Conservation (phyloP, 2,888 invertebrate genomes). For the Syrphus vitripennis region DNA sequence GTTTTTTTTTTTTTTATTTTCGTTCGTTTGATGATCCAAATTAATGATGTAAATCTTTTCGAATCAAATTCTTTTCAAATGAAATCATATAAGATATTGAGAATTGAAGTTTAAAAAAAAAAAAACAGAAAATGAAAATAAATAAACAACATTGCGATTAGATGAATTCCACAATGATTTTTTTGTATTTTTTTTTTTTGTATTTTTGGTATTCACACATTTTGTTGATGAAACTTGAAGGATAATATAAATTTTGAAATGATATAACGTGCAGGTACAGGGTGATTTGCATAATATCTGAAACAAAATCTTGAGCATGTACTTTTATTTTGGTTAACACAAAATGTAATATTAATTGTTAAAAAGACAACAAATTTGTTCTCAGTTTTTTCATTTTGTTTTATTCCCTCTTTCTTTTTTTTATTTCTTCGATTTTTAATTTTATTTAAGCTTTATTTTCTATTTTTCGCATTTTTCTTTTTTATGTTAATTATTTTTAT, state of each 20-base stretch:
- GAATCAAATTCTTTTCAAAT: conserved; percentile 21
- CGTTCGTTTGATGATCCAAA: conserved; percentile 17
- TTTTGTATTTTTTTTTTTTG: background rate
- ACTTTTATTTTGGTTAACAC: no score
- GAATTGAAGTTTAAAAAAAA: background rate
- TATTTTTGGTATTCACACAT: background rate
- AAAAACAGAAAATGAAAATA: background rate
- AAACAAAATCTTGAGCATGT: no score
- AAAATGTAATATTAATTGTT: no score
- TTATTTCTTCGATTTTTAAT: no score
- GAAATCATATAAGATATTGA: background rate
- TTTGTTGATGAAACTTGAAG: background rate
- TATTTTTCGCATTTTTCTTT: no score
- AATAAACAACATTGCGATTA: background rate
- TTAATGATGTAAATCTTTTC: conserved; percentile 35
- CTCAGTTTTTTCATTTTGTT: no score
- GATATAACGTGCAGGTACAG: no score
- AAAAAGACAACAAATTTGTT: no score
- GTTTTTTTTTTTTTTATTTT: background rate
- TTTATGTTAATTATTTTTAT: no score
- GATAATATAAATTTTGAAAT: background rate
- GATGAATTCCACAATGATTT: background rate
- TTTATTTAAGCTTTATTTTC: no score
- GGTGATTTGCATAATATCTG: no score
- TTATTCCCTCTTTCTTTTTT: no score